phyloP scores from a whole-genome alignment of 2,888 invertebrate genomes.

The Melinaea marsaeus region DNA sequence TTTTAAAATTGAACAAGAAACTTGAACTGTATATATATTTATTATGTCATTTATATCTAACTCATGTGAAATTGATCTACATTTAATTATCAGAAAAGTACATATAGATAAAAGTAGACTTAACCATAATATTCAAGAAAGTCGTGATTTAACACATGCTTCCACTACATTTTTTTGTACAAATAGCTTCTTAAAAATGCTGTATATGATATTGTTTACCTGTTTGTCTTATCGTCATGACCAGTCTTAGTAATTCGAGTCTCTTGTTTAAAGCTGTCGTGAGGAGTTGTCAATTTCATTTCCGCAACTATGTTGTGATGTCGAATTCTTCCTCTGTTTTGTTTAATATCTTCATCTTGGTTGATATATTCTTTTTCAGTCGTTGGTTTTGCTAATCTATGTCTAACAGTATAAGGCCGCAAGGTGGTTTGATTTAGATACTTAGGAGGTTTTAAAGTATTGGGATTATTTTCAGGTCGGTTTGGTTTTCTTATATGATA shows the following conservation, averaged over 20 bases:
- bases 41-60: no score
- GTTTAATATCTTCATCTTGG: constrained; percentile 57
- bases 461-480: constrained; percentile 49
- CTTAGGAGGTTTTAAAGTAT: constrained; percentile 64
- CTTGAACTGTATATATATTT: no score
- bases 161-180: no score
- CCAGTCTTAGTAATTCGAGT: constrained; percentile 70
- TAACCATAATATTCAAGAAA: no score
- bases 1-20: no score
- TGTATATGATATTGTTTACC: constrained; percentile 50
- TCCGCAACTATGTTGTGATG: constrained; percentile 67
- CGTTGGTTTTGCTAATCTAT: constrained; percentile 72
- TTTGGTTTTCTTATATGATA: constrained; percentile 54
- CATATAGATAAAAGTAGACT: no score
- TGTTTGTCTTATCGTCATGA: constrained; percentile 75
- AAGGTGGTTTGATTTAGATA: constrained; percentile 73
- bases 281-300: constrained; percentile 64
- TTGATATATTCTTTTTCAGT: constrained; percentile 58
- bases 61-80: no score
- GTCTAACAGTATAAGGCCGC: constrained; percentile 73
- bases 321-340: constrained; percentile 66
- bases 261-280: constrained; percentile 72
- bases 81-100: no score
- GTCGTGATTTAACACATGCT: no score
- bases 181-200: neutral